Evolutionary conservation across 2,113 vertebrate genomes (phyloP).

Genomic region (Pterocles orientalis): DNA sequence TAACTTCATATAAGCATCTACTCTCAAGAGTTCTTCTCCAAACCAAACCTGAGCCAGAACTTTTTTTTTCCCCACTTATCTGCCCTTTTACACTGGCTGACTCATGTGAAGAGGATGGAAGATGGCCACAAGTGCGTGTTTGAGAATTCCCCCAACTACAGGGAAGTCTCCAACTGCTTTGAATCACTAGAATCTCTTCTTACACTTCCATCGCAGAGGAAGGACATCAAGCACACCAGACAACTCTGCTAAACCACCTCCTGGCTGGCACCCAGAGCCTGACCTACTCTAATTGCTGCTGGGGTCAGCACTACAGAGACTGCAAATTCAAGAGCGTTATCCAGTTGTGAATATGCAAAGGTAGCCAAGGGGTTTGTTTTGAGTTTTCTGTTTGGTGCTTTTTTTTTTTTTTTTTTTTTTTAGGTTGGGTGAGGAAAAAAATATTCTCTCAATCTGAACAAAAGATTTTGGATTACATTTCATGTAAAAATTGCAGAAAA

Average conservation of each 20-base stretch:
- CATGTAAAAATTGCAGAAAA: slow-evolving; percentile 29
- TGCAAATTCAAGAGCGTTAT: neutral
- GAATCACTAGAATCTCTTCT: neutral
- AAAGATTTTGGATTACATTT: slow-evolving; percentile 22
- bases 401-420: neutral
- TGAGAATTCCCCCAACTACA: neutral
- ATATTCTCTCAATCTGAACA: neutral
- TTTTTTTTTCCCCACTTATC: neutral
- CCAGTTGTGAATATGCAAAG: neutral
- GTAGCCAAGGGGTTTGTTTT: neutral
- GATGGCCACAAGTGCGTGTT: neutral
- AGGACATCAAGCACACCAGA: neutral
- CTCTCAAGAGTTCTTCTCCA: neutral
- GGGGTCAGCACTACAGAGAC: neutral
- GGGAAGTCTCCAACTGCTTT: neutral
- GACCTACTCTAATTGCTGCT: neutral
- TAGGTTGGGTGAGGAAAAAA: neutral
- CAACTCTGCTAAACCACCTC: neutral
- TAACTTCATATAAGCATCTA: slow-evolving; percentile 28
- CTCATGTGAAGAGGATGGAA: neutral
- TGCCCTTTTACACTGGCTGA: slow-evolving; percentile 11
- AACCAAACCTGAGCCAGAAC: neutral
- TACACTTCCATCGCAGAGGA: neutral
- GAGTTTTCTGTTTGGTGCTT: neutral
- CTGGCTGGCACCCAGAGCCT: neutral